Evolutionary conservation across 2,888 invertebrate species (phyloP).

Genomic region (Globia sparganii): DNA sequence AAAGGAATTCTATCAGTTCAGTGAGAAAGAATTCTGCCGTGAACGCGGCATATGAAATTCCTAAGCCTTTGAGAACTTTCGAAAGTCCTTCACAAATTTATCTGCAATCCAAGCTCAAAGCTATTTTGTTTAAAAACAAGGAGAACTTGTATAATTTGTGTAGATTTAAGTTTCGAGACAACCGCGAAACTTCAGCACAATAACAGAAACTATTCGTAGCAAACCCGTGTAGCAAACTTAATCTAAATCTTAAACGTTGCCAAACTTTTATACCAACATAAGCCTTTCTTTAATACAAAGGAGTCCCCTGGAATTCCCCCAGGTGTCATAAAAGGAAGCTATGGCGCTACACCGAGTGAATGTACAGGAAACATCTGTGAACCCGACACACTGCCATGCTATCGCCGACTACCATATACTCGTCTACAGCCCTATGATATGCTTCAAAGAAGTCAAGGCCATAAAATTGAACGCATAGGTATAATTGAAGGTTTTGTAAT

Average conservation of each 20-base stretch:
- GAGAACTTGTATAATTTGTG: neutral
- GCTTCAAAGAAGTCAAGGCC: neutral
- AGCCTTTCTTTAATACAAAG: constrained; percentile 52
- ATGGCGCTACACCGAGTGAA: constrained; percentile 30
- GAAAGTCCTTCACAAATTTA: constrained; percentile 46
- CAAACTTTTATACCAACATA: constrained; percentile 38
- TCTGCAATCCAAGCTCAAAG: constrained; percentile 23
- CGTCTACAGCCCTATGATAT: neutral
- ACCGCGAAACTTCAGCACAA: neutral
- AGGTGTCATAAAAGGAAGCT: constrained; percentile 45
- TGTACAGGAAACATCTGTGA: constrained; percentile 35
- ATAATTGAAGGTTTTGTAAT: neutral
- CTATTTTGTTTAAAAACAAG: constrained; percentile 6
- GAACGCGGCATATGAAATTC: constrained; percentile 64
- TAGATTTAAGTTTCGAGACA: constrained; percentile 6
- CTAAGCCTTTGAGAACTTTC: constrained; percentile 57
- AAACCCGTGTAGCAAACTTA: constrained; percentile 19
- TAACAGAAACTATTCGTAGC: constrained; percentile 20
- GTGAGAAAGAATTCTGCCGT: constrained; percentile 53
- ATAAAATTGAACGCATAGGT: too few species aligned
- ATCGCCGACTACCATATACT: neutral
- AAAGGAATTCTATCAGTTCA: constrained; percentile 62
- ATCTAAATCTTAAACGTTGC: constrained; percentile 39
- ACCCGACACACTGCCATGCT: neutral
- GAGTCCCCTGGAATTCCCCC: constrained; percentile 30